These are phyloP conservation scores for Idaea aversata DNA, from an alignment of 2,888 invertebrate species.

Conservation along the genomic window DNA sequence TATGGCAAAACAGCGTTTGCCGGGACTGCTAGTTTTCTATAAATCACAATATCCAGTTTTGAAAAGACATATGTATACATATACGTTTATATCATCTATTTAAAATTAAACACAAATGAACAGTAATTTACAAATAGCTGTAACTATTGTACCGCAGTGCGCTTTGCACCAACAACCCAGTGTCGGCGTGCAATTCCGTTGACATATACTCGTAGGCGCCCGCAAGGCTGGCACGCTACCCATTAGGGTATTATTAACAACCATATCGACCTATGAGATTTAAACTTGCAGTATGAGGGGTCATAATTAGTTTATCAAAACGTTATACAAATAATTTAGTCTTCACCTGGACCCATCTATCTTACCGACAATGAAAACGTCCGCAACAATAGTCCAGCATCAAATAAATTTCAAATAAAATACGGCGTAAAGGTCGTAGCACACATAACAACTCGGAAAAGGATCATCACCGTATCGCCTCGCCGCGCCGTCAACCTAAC, in stretches of 20 bases:
- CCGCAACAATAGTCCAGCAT: too few relatives aligned
- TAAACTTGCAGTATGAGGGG: background rate
- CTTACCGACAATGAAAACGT: too few relatives aligned
- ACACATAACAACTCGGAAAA: too few relatives aligned
- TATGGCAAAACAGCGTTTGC: too few relatives aligned
- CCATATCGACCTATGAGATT: background rate
- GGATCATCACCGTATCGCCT: too few relatives aligned
- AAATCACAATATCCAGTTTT: too few relatives aligned
- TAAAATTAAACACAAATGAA: background rate
- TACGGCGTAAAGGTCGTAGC: too few relatives aligned
- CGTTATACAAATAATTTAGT: background rate
- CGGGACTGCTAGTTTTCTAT: too few relatives aligned
- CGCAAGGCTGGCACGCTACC: slow-evolving; percentile 69
- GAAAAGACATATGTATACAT: background rate
- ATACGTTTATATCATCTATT: background rate
- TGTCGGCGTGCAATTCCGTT: slow-evolving; percentile 52
- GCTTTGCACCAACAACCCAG: slow-evolving; percentile 37
- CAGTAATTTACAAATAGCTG: background rate
- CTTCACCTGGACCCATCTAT: background rate
- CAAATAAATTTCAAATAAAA: too few relatives aligned
- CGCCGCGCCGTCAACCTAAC: too few relatives aligned
- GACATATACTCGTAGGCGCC: slow-evolving; percentile 53
- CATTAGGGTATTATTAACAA: slow-evolving; percentile 41
- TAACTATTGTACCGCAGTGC: slow-evolving; percentile 61
- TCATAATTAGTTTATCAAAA: background rate